phyloP scores from a whole-genome alignment of 2,113 vertebrate species.

The Oostethus manadensis region DNA sequence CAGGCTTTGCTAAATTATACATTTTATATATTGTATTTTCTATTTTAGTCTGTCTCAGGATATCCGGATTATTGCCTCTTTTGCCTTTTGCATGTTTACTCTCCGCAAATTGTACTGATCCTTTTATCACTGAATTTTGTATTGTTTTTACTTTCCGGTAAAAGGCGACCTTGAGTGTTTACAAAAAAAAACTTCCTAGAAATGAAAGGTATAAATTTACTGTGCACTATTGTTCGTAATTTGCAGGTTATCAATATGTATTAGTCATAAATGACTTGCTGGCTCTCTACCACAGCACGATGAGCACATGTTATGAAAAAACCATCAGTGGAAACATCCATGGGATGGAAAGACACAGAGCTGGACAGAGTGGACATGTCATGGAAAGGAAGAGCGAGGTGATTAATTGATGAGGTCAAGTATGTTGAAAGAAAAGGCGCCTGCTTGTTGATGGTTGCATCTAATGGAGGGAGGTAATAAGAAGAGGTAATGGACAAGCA shows the following conservation, averaged over 20 bases:
- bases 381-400: slow-evolving; percentile 47
- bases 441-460: slow-evolving; percentile 41
- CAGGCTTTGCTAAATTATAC: no score
- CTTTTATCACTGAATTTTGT: no score
- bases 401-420: slow-evolving; percentile 60
- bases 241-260: slow-evolving; percentile 2
- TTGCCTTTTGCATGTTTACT: no score
- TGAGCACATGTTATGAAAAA: slow-evolving; percentile 30
- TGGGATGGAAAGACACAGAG: slow-evolving; percentile 35
- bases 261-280: slow-evolving; percentile 30
- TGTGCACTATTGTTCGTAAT: neutral
- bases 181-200: neutral
- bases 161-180: neutral
- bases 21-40: no score
- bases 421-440: slow-evolving; percentile 36
- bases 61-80: no score
- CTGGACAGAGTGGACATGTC: slow-evolving; percentile 35
- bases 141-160: neutral
- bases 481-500: slow-evolving; percentile 51
- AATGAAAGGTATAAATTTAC: neutral
- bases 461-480: slow-evolving; percentile 60
- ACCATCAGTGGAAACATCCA: slow-evolving; percentile 31
- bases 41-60: no score
- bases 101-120: no score
- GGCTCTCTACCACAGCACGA: slow-evolving; percentile 15